Evolutionary conservation across 2,113 vertebrate genomes (phyloP).

Genomic region (Charina bottae): DNA sequence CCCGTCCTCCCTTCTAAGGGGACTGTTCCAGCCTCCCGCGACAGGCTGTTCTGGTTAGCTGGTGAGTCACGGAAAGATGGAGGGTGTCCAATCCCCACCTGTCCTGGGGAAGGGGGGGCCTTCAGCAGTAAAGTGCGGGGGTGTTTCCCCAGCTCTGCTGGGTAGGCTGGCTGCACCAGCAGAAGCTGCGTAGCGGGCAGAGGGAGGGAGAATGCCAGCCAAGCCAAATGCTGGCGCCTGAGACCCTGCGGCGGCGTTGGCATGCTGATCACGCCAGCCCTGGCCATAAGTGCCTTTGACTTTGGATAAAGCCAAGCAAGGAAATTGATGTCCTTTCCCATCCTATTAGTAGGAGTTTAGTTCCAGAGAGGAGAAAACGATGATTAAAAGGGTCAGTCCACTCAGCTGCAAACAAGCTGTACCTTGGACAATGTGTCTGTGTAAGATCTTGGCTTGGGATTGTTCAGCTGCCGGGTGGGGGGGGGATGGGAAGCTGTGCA

Average conservation of each 20-base stretch:
- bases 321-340: slow-evolving; percentile 75
- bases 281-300: slow-evolving; percentile 69
- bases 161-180: too few species aligned
- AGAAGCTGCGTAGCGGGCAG: neutral
- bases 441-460: slow-evolving; percentile 1
- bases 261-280: slow-evolving; percentile 56
- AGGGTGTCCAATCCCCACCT: neutral
- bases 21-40: neutral
- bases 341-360: slow-evolving; percentile 69
- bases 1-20: neutral
- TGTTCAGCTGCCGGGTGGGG: neutral
- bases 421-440: slow-evolving; percentile 1
- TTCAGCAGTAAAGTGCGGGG: neutral
- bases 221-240: neutral
- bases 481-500: too few species aligned
- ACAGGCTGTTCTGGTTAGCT: neutral
- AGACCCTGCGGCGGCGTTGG: slow-evolving; percentile 25
- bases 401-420: slow-evolving; percentile 1
- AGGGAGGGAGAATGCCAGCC: too few species aligned
- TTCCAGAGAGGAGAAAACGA: slow-evolving; percentile 65
- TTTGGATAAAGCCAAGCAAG: slow-evolving; percentile 73
- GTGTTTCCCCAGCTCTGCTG: neutral
- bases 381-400: slow-evolving; percentile 65
- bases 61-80: slow-evolving; percentile 15
- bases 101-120: neutral